phyloP scores from a whole-genome alignment of 2,888 invertebrate genomes.

The Muscina levida region DNA sequence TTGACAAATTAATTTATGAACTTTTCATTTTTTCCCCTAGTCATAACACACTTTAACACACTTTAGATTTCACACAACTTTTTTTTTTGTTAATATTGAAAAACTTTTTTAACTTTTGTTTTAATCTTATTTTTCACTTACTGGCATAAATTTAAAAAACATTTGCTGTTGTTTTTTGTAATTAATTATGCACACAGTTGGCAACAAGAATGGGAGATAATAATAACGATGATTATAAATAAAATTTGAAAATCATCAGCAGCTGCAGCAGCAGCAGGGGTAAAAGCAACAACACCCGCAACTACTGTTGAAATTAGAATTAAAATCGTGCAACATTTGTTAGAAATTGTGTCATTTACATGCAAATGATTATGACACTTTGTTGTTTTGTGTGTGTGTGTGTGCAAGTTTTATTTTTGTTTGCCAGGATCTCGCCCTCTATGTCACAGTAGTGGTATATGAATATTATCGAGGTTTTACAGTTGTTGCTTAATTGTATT shows the following conservation, averaged over 20 bases:
- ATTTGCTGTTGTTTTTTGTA: conserved; percentile 9
- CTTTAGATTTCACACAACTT: too few species aligned
- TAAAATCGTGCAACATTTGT: conserved; percentile 17
- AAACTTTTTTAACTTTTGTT: conserved; percentile 23
- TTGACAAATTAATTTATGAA: too few species aligned
- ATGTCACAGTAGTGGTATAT: neutral
- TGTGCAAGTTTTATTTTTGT: conserved; percentile 19
- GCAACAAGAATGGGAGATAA: neutral
- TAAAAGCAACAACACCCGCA: neutral
- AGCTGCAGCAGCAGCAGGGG: neutral
- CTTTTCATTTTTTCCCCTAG: too few species aligned
- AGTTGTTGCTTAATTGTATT: conserved; percentile 1
- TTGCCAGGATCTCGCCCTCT: neutral
- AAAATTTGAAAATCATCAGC: neutral
- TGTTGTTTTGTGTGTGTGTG: conserved; percentile 13
- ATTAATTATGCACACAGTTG: neutral
- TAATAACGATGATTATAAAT: neutral
- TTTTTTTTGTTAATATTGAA: neutral
- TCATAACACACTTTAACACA: too few species aligned
- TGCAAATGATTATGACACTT: conserved; percentile 50
- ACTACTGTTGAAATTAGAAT: neutral
- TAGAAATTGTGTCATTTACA: conserved; percentile 53
- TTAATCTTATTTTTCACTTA: neutral
- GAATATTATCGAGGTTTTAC: neutral
- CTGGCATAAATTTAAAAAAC: neutral